Evolutionary conservation across 2,113 vertebrate genomes (phyloP), one percentile per base, ranked within the genome.

Genomic region (Chlorodrepanis virens): DNA sequence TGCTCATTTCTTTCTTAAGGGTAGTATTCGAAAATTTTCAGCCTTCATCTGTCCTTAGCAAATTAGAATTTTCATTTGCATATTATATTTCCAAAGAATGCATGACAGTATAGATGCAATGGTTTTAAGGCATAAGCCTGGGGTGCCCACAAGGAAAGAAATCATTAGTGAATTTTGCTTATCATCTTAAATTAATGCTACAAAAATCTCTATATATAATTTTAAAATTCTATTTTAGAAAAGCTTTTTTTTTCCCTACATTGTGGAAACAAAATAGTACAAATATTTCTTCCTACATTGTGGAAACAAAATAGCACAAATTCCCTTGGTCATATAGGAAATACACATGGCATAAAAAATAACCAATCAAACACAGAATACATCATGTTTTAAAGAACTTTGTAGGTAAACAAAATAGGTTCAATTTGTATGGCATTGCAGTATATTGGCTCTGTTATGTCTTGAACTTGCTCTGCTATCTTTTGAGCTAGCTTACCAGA

Each of bases 31-130:
- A 91, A 88, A 83, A 65, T 22, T 85, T 85, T 50, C 54, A 87
- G 28, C 21, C 39, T 87, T 45, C 70, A 59, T 93, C 75, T 89
- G 25, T 89, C 31, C 19, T 88, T 76, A 63, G 11, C 33, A 59
- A 90, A 76, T 82, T 89, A 69, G 57, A 85, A 49, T 85, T 87
- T 89, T 80, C 23, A 72, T 93, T 95, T 96, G 59, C 70, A 83
- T 93, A 63, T 72, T 82, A 10, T 50, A 42, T 88, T 85, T 96
- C 59, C 42, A 67, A 45, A 87, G 50, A 79, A 79, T 5, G 0
- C 11, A 47, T 61, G 50, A 65, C 35, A 39, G 6, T 53, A 69
- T 24, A 52, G 14, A 83, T 65, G 61, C 19, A 88, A 12, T 50
- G 35, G 27, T 80, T 96, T 88, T 67, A 70, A 91, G 84, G 75